phyloP scores from a whole-genome alignment of 30 jellyfish, hydroid and myxozoan genomes.

The Turritopsis dohrnii region DNA sequence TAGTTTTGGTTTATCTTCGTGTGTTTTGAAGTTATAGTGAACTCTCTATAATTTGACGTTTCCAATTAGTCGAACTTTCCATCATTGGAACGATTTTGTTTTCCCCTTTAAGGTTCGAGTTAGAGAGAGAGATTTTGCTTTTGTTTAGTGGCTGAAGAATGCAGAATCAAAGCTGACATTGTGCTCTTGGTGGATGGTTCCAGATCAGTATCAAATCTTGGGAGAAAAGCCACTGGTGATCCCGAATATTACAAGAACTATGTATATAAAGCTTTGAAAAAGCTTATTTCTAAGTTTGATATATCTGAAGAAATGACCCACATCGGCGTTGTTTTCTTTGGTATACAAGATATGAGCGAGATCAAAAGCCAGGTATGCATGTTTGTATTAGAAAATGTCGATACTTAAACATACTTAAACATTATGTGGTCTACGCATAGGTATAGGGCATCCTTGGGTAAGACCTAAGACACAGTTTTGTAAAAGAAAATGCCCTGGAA shows the following conservation, averaged over 20 bases:
- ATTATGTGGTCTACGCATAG: no score
- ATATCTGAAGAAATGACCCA: slow-evolving; percentile 13
- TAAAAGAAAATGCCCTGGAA: no score
- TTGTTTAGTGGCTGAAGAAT: not conserved
- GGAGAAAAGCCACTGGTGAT: slow-evolving; percentile 3
- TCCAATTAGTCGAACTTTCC: no score
- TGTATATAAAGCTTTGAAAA: slow-evolving; percentile 15
- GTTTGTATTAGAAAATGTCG: no score
- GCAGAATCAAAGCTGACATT: slow-evolving; percentile 10
- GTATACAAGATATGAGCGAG: not conserved
- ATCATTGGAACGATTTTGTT: no score
- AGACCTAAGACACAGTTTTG: no score
- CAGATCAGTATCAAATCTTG: not conserved
- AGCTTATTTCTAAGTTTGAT: not conserved
- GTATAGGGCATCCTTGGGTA: no score
- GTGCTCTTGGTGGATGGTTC: slow-evolving; percentile 27
- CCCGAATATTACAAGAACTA: not conserved
- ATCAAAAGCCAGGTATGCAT: slow-evolving; percentile 1
- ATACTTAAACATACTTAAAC: no score
- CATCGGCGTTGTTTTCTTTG: slow-evolving; percentile 10
- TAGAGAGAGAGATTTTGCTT: not conserved
- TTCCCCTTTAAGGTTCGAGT: no score
- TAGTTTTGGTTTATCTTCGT: no score
- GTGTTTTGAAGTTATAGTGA: no score
- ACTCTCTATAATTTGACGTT: no score